Percentiles rank a stretch among this genome's conserved stretches.
phyloP scores from a whole-genome alignment of 2,113 vertebrate genomes.

The Eonycteris spelaea region DNA sequence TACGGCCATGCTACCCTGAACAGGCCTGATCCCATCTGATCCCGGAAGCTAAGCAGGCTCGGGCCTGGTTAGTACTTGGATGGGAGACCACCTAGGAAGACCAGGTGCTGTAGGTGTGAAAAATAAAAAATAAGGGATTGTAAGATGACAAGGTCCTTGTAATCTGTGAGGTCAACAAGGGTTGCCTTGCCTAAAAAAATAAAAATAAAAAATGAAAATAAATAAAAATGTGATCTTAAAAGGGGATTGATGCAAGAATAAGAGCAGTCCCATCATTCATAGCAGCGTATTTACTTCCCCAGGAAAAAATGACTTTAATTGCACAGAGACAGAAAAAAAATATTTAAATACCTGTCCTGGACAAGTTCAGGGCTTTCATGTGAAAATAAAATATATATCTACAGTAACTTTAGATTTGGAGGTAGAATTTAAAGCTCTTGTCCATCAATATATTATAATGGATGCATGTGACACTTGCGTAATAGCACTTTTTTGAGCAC shows the following conservation, averaged over 20 bases:
- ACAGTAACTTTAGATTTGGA: constrained; percentile 41
- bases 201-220: too few species aligned
- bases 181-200: too few species aligned
- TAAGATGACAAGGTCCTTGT: too few species aligned
- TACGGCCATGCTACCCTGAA: too few species aligned
- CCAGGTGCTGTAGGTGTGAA: too few species aligned
- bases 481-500: constrained; percentile 33
- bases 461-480: constrained; percentile 17
- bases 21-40: too few species aligned
- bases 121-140: too few species aligned
- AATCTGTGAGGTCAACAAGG: too few species aligned
- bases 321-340: constrained; percentile 31
- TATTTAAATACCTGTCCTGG: constrained; percentile 25
- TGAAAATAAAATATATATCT: constrained; percentile 40
- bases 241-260: background rate
- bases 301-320: constrained; percentile 38
- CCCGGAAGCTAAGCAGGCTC: too few species aligned
- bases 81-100: too few species aligned
- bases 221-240: background rate
- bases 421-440: constrained; percentile 38
- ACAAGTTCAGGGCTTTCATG: constrained; percentile 38
- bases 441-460: constrained; percentile 38
- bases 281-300: constrained; percentile 7
- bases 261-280: constrained; percentile 42
- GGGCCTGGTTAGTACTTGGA: too few species aligned